Evolutionary conservation across 2,797 vertebrate species (phyloP).

Genomic region (Calcarius lapponicus): DNA sequence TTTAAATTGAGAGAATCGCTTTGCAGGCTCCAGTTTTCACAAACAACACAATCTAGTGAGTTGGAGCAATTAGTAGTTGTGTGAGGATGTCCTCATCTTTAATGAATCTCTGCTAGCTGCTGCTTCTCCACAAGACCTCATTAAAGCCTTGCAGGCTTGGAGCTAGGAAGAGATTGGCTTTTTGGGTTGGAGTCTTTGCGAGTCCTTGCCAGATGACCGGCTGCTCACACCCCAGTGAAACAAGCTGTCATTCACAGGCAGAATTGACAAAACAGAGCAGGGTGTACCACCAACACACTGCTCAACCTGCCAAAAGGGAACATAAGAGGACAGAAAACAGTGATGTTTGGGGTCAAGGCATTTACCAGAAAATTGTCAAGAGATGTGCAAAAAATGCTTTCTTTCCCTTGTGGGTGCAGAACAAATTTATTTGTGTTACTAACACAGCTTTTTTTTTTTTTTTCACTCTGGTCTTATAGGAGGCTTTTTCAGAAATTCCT

Average conservation of each 20-base stretch:
- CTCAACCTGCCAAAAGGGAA: neutral
- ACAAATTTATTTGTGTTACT: neutral
- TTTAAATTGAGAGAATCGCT: neutral
- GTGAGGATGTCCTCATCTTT: neutral
- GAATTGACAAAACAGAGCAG: neutral
- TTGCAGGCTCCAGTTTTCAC: slow-evolving; percentile 16
- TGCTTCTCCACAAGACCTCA: slow-evolving; percentile 11
- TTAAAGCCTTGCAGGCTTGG: slow-evolving; percentile 1
- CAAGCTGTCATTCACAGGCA: neutral
- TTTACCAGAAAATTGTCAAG: neutral
- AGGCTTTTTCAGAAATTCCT: neutral
- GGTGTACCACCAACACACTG: neutral
- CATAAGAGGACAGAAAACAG: neutral
- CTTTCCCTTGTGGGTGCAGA: neutral
- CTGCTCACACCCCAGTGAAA: neutral
- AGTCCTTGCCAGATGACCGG: neutral
- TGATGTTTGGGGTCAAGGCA: neutral
- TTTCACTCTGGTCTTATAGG: neutral
- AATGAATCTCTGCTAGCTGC: slow-evolving; percentile 22
- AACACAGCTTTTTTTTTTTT: neutral
- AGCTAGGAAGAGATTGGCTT: neutral
- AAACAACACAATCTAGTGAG: neutral
- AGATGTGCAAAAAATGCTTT: neutral
- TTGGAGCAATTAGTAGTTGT: slow-evolving; percentile 30
- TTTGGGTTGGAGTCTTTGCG: neutral